Base-by-base conservation (phyloP, 2,797 vertebrate genomes). In the Scolopax bukidnonensis region DNA sequence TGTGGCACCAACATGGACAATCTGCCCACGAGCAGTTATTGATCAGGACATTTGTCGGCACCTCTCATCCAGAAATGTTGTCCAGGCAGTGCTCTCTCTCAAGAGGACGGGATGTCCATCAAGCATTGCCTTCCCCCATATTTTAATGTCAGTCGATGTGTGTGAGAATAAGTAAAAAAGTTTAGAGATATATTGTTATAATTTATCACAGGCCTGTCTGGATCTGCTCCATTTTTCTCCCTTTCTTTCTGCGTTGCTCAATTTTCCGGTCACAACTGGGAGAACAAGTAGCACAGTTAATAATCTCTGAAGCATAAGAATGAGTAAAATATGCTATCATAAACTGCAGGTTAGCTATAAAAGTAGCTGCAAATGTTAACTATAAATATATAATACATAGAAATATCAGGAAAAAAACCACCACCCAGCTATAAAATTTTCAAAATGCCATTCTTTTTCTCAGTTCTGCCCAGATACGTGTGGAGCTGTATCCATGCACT, bases 211-310 rank as follows among this genome's bases (percentile, higher is more conserved):
- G 13, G 7, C 19, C 16, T 28, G 50, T 83, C 71, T 38, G 61
- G 48, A 75, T 65, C 73, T 69, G 9, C 24, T 96, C n/a, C 41
- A 51, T 65, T 91, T 86, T 86, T 84, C 38, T 78, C 73, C 61
- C 33, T 32, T 71, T 84, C 78, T 27, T 88, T 68, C 38, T 73
- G 41, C 7, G 3, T 51, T 93, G 57, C 63, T 95, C 70, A 63
- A n/a, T 86, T 87, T 90, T 57, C 85, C 3, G 12, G 38, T 78
- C 65, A 69, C 73, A 88, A 36, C 63, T 51, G 70, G 71, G 45
- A 84, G 85, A 75, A 94, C 45, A 78, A 94, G 65, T 28, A 81
- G 57, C 45, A 61, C 3, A 1, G 57, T 86, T 91, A 71, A 75
- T 57, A 78, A 86, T 40, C 50, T 57, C 54, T 71, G 61, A 84